Evolutionary conservation across 2,797 vertebrate species (phyloP), one percentile per base, ranked within the genome.

Genomic region (Spheniscus humboldti): DNA sequence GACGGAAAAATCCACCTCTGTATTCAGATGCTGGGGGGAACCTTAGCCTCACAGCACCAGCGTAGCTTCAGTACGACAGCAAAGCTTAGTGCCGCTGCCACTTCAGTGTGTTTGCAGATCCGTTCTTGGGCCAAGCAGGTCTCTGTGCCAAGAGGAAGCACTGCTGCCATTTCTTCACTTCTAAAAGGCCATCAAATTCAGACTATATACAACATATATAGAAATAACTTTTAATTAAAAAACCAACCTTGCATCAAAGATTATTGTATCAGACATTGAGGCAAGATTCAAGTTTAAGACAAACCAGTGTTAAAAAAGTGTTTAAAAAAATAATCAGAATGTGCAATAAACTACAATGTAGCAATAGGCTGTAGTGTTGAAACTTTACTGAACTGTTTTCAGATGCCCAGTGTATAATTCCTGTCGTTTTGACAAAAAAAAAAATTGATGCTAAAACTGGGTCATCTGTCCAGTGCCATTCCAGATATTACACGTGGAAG

Each of bases 201-300:
- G 84, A 96, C 96, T 94, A 94, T 75, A 85, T 94, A 90, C 96
- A 86, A 78, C 74, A 92, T 84, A 57, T 98, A 98, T 84, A 98
- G 98, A 98, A 98, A 98, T 98, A 98, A 97, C 96, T 98, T 98
- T 97, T 98, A 98, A 98, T 98, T 98, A 97, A 97, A 98, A 97
- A 98, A 97, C 0, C 92, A 94, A 98, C 95, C 95, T 97, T 97
- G 98, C 96, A 97, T 97, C 97, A 95, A 97, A 97, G 97, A 96
- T 97, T 96, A 98, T 95, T 96, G 73, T 97, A 96, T 97, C 94
- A 97, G 97, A 97, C 94, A 95, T 88, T 95, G 97, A 98, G 78
- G 95, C 84, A 98, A 98, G 96, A 97, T 97, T 97, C 96, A 97
- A 97, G 92, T 97, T 98, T 98, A 97, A 97, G 96, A 98, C 97